These are phyloP conservation scores for Myxocyprinus asiaticus DNA, from an alignment of 2,113 vertebrate genomes.

Conservation along the genomic window DNA sequence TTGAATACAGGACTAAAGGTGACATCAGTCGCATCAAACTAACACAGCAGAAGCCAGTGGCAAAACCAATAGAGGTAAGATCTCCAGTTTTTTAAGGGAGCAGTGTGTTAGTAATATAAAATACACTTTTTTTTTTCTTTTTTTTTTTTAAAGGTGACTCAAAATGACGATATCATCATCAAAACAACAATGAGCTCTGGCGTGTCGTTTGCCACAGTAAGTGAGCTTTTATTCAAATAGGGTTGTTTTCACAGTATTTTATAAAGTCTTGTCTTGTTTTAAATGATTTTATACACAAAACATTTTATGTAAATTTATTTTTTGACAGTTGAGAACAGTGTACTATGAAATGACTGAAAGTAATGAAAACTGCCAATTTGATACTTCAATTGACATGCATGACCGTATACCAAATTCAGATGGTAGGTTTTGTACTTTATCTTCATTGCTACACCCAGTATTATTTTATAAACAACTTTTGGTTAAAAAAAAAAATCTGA, in stretches of 20 bases:
- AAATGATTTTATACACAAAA: background rate
- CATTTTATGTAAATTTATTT: background rate
- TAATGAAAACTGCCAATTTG: conserved; percentile 80
- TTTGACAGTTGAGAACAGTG: conserved; percentile 81
- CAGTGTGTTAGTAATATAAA: background rate
- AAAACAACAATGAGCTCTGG: conserved; percentile 80
- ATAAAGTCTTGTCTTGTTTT: background rate
- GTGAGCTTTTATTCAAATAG: conserved; percentile 44
- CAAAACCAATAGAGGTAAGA: conserved; percentile 72
- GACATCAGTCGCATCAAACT: conserved; percentile 67
- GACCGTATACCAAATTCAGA: background rate
- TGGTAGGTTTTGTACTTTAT: conserved; percentile 23
- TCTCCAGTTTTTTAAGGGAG: background rate
- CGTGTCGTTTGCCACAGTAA: conserved; percentile 84
- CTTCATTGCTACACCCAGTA: background rate
- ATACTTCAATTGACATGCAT: conserved; percentile 64
- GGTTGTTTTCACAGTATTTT: background rate
- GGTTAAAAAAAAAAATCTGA: background rate
- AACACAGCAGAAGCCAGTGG: conserved; percentile 73
- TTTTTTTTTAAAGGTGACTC: conserved; percentile 57
- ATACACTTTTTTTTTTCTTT: background rate
- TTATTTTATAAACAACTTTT: background rate
- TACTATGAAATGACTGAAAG: conserved; percentile 77
- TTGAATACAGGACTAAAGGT: conserved; percentile 74
- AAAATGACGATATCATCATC: conserved; percentile 68